Evolutionary conservation across 2,888 invertebrate species (phyloP), one percentile per base, ranked within the genome.

Genomic region (Teleogryllus oceanicus): DNA sequence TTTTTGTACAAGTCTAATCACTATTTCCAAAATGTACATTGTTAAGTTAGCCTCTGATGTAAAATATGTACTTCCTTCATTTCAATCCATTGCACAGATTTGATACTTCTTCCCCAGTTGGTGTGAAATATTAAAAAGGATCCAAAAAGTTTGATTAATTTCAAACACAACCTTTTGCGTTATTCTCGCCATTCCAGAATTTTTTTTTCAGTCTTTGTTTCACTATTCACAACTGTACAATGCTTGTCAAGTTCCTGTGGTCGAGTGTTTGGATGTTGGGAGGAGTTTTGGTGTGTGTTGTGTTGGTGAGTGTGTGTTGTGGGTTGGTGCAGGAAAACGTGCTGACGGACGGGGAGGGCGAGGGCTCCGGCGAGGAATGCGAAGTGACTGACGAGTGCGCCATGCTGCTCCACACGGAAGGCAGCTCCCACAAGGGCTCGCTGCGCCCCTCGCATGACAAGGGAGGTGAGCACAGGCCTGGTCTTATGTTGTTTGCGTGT

Each of bases 331-430:
- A 90, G 89, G 90, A 90, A 86, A 88, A 89, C 86, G 87, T 88
- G 84, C 86, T 90, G 86, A 91, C 91, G 80, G 91, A 92, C 85
- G 91, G 86, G 24, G 85, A 85, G 83, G 84, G 84, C 81, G 85
- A 85, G 83, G 84, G 84, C 81, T 85, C 85, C 77, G 85, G 83
- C 77, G 85, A 85, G 80, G 85, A 83, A 49, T 82, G 83, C 74
- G 83, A 83, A 81, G 80, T 92, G 81, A 92, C 92, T 80, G 93
- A 93, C 87, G 93, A 93, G 87, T 92, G 92, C 86, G 92, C 92
- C 82, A 92, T 92, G 87, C 88, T 93, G 84, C 89, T 93, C 82
- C 89, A 90, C 84, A 88, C 85, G 86, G 80, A 85, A 21, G 85
- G 62, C 62, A 62, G 62, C 62, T 62, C 62, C n/a, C 62, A 62